A percentile compares a stretch with the other conserved stretches of the same genome.
phyloP scores from a whole-genome alignment of 1,140 invertebrate genomes.

The Drosophila sucinea region DNA sequence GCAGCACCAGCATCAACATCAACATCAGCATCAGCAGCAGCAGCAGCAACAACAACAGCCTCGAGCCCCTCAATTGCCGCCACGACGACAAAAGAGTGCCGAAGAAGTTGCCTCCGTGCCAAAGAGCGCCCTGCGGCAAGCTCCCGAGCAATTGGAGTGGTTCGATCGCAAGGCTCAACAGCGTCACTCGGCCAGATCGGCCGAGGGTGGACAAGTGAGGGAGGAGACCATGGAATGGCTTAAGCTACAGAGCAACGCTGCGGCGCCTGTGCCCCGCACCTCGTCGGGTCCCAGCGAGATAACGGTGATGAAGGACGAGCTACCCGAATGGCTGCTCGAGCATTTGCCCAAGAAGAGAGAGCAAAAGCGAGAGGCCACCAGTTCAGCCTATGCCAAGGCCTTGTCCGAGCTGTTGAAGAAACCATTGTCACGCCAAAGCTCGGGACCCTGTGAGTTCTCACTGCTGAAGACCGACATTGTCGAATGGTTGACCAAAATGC shows the following conservation, averaged over 20 bases:
- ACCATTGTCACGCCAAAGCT: conserved; percentile 76
- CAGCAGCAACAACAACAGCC: conserved; percentile 37
- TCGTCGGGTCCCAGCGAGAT: conserved; percentile 80
- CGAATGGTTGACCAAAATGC: conserved; percentile 82
- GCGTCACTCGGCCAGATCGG: conserved; percentile 78
- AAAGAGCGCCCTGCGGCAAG: conserved; percentile 62
- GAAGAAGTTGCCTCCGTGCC: conserved; percentile 76
- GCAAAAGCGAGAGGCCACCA: conserved; percentile 49
- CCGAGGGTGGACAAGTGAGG: conserved; percentile 74
- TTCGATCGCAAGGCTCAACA: conserved; percentile 80
- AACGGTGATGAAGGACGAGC: conserved; percentile 77
- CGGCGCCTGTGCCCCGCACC: conserved; percentile 61
- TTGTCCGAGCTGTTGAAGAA: conserved; percentile 78
- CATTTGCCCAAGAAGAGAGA: conserved; percentile 75
- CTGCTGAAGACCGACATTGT: conserved; percentile 80
- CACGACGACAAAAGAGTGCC: conserved; percentile 75
- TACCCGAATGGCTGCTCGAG: conserved; percentile 79
- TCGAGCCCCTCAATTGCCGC: conserved; percentile 65
- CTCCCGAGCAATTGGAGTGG: conserved; percentile 74
- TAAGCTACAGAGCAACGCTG: conserved; percentile 62
- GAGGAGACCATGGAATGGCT: conserved; percentile 81
- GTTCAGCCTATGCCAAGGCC: conserved; percentile 74
- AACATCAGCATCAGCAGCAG: background rate
- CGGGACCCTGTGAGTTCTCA: conserved; percentile 77
- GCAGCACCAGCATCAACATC: background rate